Evolutionary conservation across 2,888 invertebrate species (phyloP).

Genomic region (Myathropa florea): DNA sequence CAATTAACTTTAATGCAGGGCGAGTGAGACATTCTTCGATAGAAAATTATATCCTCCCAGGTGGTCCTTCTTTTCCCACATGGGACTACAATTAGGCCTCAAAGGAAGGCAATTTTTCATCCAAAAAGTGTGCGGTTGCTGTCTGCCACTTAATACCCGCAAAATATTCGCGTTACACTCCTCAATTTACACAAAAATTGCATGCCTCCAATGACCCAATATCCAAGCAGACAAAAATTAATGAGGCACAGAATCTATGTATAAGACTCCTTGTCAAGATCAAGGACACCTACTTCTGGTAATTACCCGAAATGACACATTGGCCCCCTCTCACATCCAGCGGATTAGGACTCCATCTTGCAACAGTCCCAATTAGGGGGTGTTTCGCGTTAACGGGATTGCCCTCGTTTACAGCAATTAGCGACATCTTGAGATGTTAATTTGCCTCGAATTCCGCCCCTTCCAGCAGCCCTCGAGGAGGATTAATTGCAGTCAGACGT

Average conservation of each 20-base stretch:
- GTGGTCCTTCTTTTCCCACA: no score
- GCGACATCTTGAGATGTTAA: conserved; percentile 34
- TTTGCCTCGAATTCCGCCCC: neutral
- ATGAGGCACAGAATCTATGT: neutral
- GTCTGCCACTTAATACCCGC: no score
- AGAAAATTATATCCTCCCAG: no score
- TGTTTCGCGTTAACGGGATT: neutral
- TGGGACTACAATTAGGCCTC: no score
- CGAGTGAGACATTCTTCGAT: no score
- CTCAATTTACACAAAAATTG: no score
- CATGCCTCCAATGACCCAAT: no score
- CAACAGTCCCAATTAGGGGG: neutral
- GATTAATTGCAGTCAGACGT: neutral
- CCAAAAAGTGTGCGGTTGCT: no score
- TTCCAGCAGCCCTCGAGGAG: neutral
- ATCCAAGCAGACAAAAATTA: neutral
- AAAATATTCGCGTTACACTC: no score
- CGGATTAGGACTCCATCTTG: neutral
- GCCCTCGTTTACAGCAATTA: conserved; percentile 8
- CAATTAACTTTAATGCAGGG: no score
- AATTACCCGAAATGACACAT: neutral
- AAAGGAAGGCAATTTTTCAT: no score
- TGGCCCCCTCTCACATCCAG: neutral
- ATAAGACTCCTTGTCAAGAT: neutral
- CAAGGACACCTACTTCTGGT: neutral